Percentiles rank a stretch among this genome's conserved stretches.
phyloP scores from a whole-genome alignment of 2,113 vertebrate genomes.

The Cyanocitta stelleri region DNA sequence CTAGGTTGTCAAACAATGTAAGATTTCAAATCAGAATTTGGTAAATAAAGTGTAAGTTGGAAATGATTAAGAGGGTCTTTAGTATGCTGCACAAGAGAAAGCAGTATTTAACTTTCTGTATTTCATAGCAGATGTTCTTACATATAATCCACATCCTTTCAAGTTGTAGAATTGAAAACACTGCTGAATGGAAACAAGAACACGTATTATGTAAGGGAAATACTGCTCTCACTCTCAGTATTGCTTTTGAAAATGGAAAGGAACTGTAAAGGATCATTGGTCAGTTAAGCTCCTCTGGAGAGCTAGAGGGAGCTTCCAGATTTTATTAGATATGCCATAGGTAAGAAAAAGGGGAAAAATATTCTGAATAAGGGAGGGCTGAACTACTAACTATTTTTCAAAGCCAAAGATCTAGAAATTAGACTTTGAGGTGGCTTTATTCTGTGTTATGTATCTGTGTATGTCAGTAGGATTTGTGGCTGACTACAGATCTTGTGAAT shows the following conservation, averaged over 20 bases:
- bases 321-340: conserved; percentile 60
- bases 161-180: conserved; percentile 54
- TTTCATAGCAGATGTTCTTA: conserved; percentile 64
- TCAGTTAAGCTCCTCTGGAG: conserved; percentile 66
- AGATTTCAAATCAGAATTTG: conserved; percentile 28
- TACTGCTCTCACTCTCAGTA: neutral
- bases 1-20: conserved; percentile 23
- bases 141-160: conserved; percentile 57
- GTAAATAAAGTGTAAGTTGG: conserved; percentile 33
- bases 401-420: neutral
- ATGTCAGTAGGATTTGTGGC: neutral
- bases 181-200: conserved; percentile 50
- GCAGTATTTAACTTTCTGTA: conserved; percentile 44
- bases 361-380: neutral
- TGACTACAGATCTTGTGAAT: conserved; percentile 7
- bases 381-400: neutral
- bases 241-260: conserved; percentile 54
- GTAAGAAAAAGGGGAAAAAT: neutral
- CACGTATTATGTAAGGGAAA: conserved; percentile 50
- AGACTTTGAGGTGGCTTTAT: neutral
- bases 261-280: conserved; percentile 60
- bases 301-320: conserved; percentile 67
- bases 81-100: conserved; percentile 9
- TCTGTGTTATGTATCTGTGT: neutral
- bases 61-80: conserved; percentile 37